Evolutionary conservation across 30 jellyfish, hydroid and myxozoan species (phyloP).

Genomic region (Turritopsis rubra): DNA sequence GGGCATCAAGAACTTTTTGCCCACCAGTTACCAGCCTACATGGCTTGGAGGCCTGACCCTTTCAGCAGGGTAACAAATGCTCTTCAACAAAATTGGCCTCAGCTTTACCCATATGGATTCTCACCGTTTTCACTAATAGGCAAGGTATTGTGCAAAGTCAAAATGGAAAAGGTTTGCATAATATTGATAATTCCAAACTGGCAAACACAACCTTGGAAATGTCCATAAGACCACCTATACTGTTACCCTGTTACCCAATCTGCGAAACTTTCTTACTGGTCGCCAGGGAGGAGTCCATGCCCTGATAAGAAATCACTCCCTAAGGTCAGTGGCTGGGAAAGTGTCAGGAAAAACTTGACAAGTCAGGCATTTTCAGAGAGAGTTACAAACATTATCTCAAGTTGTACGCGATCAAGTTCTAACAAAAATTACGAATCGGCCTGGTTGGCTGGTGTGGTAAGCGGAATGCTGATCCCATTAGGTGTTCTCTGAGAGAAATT

Average conservation of each 20-base stretch:
- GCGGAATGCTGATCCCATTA: no score
- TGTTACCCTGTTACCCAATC: neutral
- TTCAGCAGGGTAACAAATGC: slow-evolving; percentile 30
- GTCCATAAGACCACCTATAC: neutral
- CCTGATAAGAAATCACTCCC: neutral
- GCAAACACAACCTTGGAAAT: slow-evolving; percentile 34
- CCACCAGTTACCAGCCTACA: slow-evolving; percentile 35
- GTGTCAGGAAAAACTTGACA: neutral
- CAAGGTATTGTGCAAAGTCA: slow-evolving; percentile 9
- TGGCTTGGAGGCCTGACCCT: slow-evolving; percentile 41
- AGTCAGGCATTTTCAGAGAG: neutral
- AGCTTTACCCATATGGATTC: slow-evolving; percentile 30
- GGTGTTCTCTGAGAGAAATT: no score
- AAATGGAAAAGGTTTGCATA: slow-evolving; percentile 1
- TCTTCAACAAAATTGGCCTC: slow-evolving; percentile 17
- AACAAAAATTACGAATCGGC: no score
- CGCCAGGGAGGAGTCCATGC: neutral
- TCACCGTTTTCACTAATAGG: slow-evolving; percentile 35
- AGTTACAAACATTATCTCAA: no score
- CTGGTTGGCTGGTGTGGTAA: no score
- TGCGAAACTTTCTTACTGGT: neutral
- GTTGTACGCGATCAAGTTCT: no score
- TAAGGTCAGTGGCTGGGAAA: neutral
- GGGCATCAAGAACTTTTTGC: slow-evolving; percentile 30
- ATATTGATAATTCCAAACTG: slow-evolving; percentile 29